Percentiles rank a stretch among this genome's conserved stretches.
phyloP scores from a whole-genome alignment of 2,797 vertebrate species.

The Takifugu ocellatus region DNA sequence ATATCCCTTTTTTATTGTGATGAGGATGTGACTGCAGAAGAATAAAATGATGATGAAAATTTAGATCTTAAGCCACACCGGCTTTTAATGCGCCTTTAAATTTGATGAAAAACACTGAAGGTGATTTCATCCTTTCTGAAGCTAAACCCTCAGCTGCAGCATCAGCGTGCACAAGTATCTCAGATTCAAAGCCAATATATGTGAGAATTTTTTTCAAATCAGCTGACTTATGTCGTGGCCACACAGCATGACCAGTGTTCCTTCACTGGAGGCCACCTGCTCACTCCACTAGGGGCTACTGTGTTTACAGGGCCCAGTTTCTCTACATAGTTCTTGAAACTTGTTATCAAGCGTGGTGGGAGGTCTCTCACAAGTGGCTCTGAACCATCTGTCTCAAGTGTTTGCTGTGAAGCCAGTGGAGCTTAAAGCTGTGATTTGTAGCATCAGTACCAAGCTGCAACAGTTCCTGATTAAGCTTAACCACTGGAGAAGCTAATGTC shows the following conservation, averaged over 20 bases:
- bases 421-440: not conserved
- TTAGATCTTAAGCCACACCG: no score
- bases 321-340: slow-evolving; percentile 42
- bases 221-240: slow-evolving; percentile 32
- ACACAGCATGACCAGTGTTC: slow-evolving; percentile 34
- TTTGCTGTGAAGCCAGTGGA: slow-evolving; percentile 26
- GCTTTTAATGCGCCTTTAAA: not conserved
- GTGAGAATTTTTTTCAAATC: slow-evolving; percentile 12
- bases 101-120: slow-evolving; percentile 20
- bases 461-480: not conserved
- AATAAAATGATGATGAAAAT: slow-evolving; percentile 44
- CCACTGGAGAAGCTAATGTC: no score
- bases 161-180: not conserved
- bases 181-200: not conserved
- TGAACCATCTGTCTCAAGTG: slow-evolving; percentile 51
- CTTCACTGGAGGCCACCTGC: slow-evolving; percentile 53
- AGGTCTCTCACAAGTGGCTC: slow-evolving; percentile 21
- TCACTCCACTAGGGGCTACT: slow-evolving; percentile 49
- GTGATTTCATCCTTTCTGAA: slow-evolving; percentile 14
- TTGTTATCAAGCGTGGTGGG: slow-evolving; percentile 49
- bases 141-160: slow-evolving; percentile 4
- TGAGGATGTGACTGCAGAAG: slow-evolving; percentile 30
- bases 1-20: slow-evolving; percentile 49
- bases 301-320: slow-evolving; percentile 41
- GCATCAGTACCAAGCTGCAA: not conserved